Conservation (phyloP, 2,797 vertebrate species). For the Phylloscopus collybita region DNA sequence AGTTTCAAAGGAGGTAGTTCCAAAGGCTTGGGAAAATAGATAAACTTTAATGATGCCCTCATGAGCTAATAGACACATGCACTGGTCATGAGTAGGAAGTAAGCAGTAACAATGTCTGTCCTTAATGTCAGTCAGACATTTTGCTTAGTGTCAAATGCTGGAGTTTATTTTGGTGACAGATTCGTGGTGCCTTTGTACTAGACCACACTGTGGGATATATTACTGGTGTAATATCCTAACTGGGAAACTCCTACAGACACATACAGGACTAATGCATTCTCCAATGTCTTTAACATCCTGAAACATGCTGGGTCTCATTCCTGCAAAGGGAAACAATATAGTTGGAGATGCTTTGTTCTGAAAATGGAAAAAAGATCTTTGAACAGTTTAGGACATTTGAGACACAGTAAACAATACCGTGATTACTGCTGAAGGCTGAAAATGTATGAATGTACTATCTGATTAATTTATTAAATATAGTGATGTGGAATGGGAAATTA, state of each 20-base stretch:
- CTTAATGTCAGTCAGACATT: neutral
- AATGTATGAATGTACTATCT: neutral
- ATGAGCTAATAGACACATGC: neutral
- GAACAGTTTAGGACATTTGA: neutral
- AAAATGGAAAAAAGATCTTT: neutral
- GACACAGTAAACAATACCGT: neutral
- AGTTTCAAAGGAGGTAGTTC: neutral
- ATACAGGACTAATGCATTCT: neutral
- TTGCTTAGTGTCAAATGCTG: neutral
- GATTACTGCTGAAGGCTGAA: neutral
- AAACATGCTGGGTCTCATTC: neutral
- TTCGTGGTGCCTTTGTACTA: neutral
- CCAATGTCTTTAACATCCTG: fast-evolving
- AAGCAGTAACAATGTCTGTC: neutral
- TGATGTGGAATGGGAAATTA: neutral
- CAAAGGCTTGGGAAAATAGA: slow-evolving; percentile 3
- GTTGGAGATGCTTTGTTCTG: neutral
- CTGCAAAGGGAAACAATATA: neutral
- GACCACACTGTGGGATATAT: neutral
- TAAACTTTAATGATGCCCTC: neutral
- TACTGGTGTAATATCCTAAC: neutral
- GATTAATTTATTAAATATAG: neutral
- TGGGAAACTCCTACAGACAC: neutral
- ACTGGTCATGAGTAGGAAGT: neutral
- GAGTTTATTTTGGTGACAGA: neutral